Base-by-base conservation (phyloP, 2,113 vertebrate species). In the Tyrannus savana region DNA sequence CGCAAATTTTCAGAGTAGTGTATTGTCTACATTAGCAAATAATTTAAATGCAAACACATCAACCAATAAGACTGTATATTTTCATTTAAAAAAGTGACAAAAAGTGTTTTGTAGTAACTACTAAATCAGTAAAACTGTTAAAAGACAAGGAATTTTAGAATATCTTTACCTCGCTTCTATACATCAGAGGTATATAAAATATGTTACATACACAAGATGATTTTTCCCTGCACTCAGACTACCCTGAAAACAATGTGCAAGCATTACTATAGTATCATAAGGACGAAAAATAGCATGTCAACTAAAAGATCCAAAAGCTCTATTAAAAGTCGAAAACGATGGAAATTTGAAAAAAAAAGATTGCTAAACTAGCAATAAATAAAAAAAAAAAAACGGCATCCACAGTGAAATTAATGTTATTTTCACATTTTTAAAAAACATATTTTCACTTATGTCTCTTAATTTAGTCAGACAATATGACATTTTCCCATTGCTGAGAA, bases 31-130 rank as follows among this genome's bases (percentile, higher is more conserved):
- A 66, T 62, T 84, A 87, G 9, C n/a, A 95, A 94, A 90, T 84
- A 79, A 80, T 93, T 95, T 87, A 89, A 93, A 89, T 83, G 47
- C 37, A 90, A 89, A 93, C 82, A 14, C 33, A 71, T 46, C n/a
- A 69, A 63, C 3, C 16, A 75, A 7, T 74, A 58, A 69, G 30
- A 55, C n/a, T 41, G 2, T 60, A 49, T 47, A 56, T 6, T 71
- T 88, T 17, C 33, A 62, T 66, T 84, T 66, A 7, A 59, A 81
- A 88, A 52, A 25, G 5, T 39, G 46, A 69, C 42, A 50, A 39
- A 35, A 71, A 84, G 4, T 71, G 14, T 50, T 8, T 62, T 44
- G 27, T 14, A 58, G 6, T 63, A 77, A 80, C 24, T 62, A 55
- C 7, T 56, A 63, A 68, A 83, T 41, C 23, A 46, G 6, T 19